These are phyloP conservation scores for Echinometra lucunter DNA, from an alignment of 53 echinoderm and acorn worm species.

Conservation along the genomic window DNA sequence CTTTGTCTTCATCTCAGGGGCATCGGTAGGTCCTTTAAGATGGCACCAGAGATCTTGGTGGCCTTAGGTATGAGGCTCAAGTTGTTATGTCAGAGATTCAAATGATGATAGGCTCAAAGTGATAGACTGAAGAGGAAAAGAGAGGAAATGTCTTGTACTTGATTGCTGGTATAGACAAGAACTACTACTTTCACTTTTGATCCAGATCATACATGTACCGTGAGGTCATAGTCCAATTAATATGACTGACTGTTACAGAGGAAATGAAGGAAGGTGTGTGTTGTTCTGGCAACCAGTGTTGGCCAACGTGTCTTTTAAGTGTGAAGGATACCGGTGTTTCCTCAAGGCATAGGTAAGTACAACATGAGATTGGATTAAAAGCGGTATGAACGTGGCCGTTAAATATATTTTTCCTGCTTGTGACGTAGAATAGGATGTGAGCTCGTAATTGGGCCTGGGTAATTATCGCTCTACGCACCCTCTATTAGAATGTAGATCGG, in stretches of 20 bases:
- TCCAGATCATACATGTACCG: conserved; percentile 5
- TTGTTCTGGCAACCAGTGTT: neutral
- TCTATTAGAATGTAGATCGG: neutral
- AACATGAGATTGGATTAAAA: neutral
- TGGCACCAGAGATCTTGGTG: too few relatives aligned
- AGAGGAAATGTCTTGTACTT: neutral
- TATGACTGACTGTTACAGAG: conserved; percentile 10
- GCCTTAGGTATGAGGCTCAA: neutral
- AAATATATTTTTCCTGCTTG: conserved; percentile 43
- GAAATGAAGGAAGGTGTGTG: conserved; percentile 7
- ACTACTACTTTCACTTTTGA: conserved; percentile 37
- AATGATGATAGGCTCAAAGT: neutral
- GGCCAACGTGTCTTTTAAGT: neutral
- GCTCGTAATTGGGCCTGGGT: neutral
- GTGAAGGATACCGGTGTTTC: conserved; percentile 28
- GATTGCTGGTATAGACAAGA: conserved; percentile 18
- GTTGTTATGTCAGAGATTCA: neutral
- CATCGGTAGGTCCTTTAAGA: too few relatives aligned
- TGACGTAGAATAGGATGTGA: neutral
- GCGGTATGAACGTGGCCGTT: conserved; percentile 14
- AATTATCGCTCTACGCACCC: conserved; percentile 27
- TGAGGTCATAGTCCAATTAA: conserved; percentile 26
- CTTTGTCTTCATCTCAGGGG: too few relatives aligned
- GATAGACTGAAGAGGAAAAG: neutral
- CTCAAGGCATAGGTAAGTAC: neutral